These are phyloP conservation scores for Xyliphius kryptos DNA, from an alignment of 2,113 vertebrate genomes.

Conservation along the genomic window DNA sequence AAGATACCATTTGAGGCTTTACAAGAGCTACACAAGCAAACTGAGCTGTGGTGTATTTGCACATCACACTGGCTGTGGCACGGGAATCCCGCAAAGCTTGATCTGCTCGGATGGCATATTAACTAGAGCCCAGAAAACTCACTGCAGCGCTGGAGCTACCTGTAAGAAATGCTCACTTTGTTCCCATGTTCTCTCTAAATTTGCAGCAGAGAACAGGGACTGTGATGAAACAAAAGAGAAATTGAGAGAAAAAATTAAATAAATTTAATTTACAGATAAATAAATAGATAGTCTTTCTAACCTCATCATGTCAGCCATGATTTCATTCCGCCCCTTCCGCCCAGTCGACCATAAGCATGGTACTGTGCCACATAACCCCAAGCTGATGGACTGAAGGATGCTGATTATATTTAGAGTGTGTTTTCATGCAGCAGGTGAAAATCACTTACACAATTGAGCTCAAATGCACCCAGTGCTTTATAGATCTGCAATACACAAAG, in stretches of 20 bases:
- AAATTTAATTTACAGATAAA: no score
- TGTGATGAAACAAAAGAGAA: background rate
- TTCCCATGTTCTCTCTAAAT: background rate
- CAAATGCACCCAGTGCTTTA: no score
- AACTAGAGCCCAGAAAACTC: constrained; percentile 15
- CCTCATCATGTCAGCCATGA: constrained; percentile 29
- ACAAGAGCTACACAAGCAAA: background rate
- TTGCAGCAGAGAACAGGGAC: background rate
- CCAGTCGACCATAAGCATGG: background rate
- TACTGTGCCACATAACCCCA: background rate
- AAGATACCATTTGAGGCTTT: constrained; percentile 14
- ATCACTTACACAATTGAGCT: constrained; percentile 12
- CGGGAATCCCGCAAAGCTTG: constrained; percentile 12
- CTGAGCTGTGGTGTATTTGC: constrained; percentile 16
- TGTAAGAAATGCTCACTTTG: background rate
- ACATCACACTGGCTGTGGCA: constrained; percentile 11
- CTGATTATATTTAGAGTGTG: constrained; percentile 14
- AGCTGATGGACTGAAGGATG: background rate
- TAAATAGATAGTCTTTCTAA: constrained; percentile 13
- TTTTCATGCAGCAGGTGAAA: constrained; percentile 33
- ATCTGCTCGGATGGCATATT: constrained; percentile 19
- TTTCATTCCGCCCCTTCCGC: constrained; percentile 5
- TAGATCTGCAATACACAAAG: constrained; percentile 1
- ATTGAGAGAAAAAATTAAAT: no score
- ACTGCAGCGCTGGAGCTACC: constrained; percentile 14